Evolutionary conservation across 2,113 vertebrate genomes (phyloP), one percentile per base, ranked within the genome.

Genomic region (Boulengeromyrus knoepffleri): DNA sequence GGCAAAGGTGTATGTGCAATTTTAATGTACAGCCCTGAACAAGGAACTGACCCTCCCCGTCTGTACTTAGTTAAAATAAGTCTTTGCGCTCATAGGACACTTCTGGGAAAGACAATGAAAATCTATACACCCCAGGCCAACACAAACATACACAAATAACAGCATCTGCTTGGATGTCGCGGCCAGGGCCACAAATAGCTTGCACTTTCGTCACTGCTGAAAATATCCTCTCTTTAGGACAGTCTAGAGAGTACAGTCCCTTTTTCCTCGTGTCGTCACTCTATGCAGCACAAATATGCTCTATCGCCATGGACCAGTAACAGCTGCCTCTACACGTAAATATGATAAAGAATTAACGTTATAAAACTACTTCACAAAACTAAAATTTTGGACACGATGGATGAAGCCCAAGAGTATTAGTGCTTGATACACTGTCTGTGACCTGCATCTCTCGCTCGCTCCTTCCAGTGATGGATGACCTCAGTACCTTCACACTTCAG

Each of bases 371-470:
- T 45, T 62, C 21, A 45, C n/a, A 88, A 45, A 66, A 86, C 42
- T 86, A 87, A 58, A 85, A 90, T 45, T 74, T 49, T 50, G 36
- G 50, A 62, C n/a, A 87, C 5, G 13, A 50, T 46, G 15, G 45
- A 49, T 27, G 36, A 90, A 52, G 85, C 56, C 84, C 31, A 53
- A 24, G 19, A 17, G 58, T 62, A 83, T 88, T 90, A 88, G 87
- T 90, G 90, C 87, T 4, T 85, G 36, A 95, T 95, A 94, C 93
- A 94, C 94, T 95, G 93, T 89, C 93, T 45, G 66, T 88, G 50
- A 62, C 50, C 87, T 90, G 27, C 10, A 21, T n/a, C 53, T 31
- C 74, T 80, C 39, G 13, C 74, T 39, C 5, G 15, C 31, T 17
- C 74, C 15, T 39, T 39, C 74, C 31, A 42, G 74, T 39, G 74